phyloP scores from a whole-genome alignment of 2,113 vertebrate species.

The Spheniscus mendiculus region DNA sequence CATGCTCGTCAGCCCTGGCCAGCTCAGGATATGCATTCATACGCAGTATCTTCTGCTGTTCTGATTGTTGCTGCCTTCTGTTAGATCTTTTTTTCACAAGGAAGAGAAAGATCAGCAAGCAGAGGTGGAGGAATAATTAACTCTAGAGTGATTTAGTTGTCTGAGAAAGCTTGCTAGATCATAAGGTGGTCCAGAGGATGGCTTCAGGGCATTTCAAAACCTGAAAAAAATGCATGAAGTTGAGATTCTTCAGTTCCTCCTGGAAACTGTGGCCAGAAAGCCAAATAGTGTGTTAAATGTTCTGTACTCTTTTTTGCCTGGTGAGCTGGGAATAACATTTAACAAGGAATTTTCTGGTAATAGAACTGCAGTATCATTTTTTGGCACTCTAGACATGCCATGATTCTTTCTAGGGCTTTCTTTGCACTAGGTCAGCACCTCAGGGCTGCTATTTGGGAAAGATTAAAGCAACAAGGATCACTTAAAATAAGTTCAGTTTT shows the following conservation, averaged over 20 bases:
- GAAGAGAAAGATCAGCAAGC: background rate
- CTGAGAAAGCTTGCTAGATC: background rate
- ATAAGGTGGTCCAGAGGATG: background rate
- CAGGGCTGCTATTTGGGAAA: background rate
- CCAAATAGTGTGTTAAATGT: background rate
- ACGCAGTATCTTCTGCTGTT: background rate
- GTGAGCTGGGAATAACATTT: background rate
- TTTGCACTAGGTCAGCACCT: background rate
- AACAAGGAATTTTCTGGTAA: background rate
- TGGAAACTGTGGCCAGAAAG: background rate
- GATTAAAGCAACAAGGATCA: background rate
- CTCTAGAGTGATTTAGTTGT: background rate
- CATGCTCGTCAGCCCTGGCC: background rate
- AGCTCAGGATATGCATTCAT: background rate
- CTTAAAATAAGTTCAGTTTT: background rate
- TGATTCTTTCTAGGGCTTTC: background rate
- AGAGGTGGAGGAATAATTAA: background rate
- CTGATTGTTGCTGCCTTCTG: background rate
- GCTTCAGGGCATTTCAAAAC: background rate
- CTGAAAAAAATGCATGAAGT: background rate
- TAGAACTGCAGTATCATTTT: background rate
- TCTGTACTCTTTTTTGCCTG: background rate
- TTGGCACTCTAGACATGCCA: background rate
- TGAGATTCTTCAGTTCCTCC: background rate
- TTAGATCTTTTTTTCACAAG: background rate